Percentiles rank a stretch among this genome's conserved stretches.
Evolutionary conservation across 2,888 invertebrate genomes (phyloP).

Genomic region (Catocala nupta): DNA sequence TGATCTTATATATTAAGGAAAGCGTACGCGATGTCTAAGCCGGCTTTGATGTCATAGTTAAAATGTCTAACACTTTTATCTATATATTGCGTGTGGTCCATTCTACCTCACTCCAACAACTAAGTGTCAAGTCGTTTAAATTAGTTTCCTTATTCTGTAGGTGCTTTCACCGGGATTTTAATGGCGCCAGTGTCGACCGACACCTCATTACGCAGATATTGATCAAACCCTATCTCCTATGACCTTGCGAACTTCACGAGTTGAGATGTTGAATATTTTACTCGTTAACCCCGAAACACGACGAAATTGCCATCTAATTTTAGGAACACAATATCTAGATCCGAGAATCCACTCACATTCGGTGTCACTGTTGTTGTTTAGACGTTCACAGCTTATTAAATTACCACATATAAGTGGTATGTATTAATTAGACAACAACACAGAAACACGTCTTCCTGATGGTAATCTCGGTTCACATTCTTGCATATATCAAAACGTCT

Average conservation of each 20-base stretch:
- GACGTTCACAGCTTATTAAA: conserved; percentile 32
- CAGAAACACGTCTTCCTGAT: conserved; percentile 37
- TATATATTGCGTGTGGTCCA: conserved; percentile 58
- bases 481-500: conserved; percentile 40
- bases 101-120: conserved; percentile 52
- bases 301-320: conserved; percentile 35
- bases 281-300: conserved; percentile 58
- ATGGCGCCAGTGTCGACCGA: conserved; percentile 70
- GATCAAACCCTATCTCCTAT: conserved; percentile 72
- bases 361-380: conserved; percentile 18
- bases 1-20: no score
- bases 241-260: conserved; percentile 73
- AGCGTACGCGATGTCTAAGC: conserved; percentile 17
- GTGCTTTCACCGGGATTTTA: conserved; percentile 70
- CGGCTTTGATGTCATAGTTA: conserved; percentile 25
- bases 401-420: conserved; percentile 27
- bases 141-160: conserved; percentile 69
- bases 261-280: conserved; percentile 57
- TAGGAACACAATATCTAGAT: conserved; percentile 15
- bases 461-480: conserved; percentile 34
- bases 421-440: conserved; percentile 42
- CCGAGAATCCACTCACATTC: conserved; percentile 1
- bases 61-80: conserved; percentile 34
- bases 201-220: conserved; percentile 76
- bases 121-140: conserved; percentile 69